Base-by-base conservation (phyloP, 2,797 vertebrate genomes). In the Adelosebastes latens region DNA sequence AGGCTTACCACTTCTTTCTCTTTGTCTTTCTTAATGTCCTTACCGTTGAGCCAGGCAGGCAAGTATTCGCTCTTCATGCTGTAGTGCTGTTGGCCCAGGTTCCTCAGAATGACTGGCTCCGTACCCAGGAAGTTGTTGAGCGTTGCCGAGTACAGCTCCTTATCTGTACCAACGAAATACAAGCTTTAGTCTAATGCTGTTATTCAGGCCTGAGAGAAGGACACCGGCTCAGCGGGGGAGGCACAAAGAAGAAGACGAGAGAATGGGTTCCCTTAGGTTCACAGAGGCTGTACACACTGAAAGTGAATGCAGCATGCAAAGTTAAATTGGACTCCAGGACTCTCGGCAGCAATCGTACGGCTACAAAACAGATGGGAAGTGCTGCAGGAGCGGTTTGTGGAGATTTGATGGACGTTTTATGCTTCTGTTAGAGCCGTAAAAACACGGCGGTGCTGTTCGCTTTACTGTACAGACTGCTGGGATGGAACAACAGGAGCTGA, bases 111-210 rank as follows among this genome's bases (percentile, higher is more conserved):
- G 65, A 99, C 96, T 0, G 98, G 97, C 89, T 99, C 98, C 0
- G 97, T 99, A 82, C 98, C 98, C 96, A 99, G 94, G 90, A 99
- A 99, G 91, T 98, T 99, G 94, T 97, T 98, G 87, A 98, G 96
- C 0, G 98, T 99, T 67, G 98, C 98, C 0, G 98, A 99, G 92
- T 98, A 99, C 52, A 99, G 94, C 90, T 98, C 97, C 13, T 97
- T 97, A 2, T 98, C 98, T 99, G 85, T 9, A 77, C 0, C 72
- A 80, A 80, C 53, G 81, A 80, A 72, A 88, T 13, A 55, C 79
- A 87, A 82, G 63, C 59, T 72, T 83, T 64, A 66, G 74, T 79
- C 85, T 72, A 70, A 66, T 52, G 71, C 58, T n/a, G 29, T 31
- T 75, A 61, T 78, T 80, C 39, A 74, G 39, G 34, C 49, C 68